Base-by-base conservation (phyloP, 1,140 invertebrate genomes). In the Trichomalopsis sarcophagae region DNA sequence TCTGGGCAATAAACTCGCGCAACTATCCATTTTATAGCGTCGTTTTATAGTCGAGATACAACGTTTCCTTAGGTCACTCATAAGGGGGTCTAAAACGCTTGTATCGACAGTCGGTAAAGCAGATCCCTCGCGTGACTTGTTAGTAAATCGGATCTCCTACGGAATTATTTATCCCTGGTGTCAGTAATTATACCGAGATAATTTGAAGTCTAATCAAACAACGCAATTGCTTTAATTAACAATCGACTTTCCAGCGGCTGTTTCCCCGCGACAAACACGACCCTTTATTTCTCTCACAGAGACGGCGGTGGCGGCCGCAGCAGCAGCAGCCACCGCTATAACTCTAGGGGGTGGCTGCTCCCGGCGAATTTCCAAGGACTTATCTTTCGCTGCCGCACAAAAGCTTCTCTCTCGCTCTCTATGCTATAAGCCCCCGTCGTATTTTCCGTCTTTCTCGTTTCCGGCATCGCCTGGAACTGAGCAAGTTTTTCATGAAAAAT, bases 361-460 rank as follows among this genome's bases (percentile, higher is more conserved):
- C 73, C 73, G 36, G 30, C 13, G 66, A 80, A 69, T 69, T 44
- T 69, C 36, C 78, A 80, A 80, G 78, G 33, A 50, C 80, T 27
- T 33, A 44, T 30, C n/a, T 50, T 44, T 50, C 44, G 40, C 36
- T 3, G 10, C n/a, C 23, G 11, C 68, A 73, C 36, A 50, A 81
- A 81, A 81, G 80, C 23, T 10, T 33, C 68, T 69, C 14, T 69
- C 5, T 66, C 11, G 6, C 40, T 7, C 40, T 44, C 40, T 44
- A 44, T 44, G 9, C 0, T 44, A 44, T 44, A 44, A 44, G 9
- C 40, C 40, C 10, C 40, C 7, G 30, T 13, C 33, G 10, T 71
- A 30, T 33, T 17, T 27, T 55, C 50, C 17, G 14, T 55, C 50
- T 33, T 30, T 71, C 68, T 71, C 68, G 30, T 30, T 71, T 33